These are phyloP conservation scores for Xiphorhynchus elegans DNA, from an alignment of 2,113 vertebrate species.

Conservation along the genomic window DNA sequence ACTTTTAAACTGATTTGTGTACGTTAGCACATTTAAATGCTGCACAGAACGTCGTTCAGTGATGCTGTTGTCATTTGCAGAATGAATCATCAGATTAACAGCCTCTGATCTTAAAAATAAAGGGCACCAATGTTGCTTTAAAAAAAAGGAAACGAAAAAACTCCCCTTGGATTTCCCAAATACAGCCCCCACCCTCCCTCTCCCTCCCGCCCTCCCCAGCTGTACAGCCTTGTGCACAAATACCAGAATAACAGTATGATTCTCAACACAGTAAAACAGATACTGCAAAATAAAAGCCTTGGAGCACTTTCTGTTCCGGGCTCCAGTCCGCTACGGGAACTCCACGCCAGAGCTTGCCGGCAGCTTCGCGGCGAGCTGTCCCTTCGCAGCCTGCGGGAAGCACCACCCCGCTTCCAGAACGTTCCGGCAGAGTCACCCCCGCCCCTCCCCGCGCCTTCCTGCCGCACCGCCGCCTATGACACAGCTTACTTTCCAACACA, in stretches of 20 bases:
- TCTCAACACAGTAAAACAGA: background rate
- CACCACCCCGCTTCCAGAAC: slow-evolving; percentile 60
- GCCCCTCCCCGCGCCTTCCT: background rate
- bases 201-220: too few relatives aligned
- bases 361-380: background rate
- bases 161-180: rapidly evolving
- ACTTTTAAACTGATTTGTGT: background rate
- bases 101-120: background rate
- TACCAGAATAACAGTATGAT: background rate
- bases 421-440: background rate
- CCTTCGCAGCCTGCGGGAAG: background rate
- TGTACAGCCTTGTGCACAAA: background rate
- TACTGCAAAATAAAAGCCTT: background rate
- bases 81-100: background rate
- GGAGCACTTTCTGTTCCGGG: background rate
- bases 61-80: background rate
- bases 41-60: background rate
- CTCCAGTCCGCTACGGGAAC: background rate
- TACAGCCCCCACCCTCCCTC: background rate
- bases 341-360: background rate
- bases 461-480: background rate
- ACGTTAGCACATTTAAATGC: background rate
- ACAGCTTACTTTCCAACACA: background rate
- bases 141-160: background rate
- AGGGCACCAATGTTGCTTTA: background rate